Base-by-base conservation (phyloP, 2,888 invertebrate species). In the Laspeyria flexula region DNA sequence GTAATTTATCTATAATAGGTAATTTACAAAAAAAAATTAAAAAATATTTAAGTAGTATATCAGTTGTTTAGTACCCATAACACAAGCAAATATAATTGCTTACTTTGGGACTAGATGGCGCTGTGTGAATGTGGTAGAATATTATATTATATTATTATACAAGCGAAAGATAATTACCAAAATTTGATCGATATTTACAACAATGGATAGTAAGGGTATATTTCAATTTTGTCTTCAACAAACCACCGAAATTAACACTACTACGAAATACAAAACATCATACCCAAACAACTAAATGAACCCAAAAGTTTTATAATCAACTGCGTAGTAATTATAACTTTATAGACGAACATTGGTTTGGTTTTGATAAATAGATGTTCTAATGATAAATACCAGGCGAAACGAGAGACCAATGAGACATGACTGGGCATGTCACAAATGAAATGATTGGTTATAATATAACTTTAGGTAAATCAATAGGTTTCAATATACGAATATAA, bases 281-380 rank as follows among this genome's bases (percentile, higher is more conserved):
- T 31, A 38, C 15, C 16, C 18, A 35, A 56, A 37, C 35, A 39
- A 45, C 40, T 15, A 39, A 34, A 29, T 44, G 21, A 33, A 50
- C 54, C 59, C 55, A 53, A 68, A 65, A 65, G 48, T 59, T 65
- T 59, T 48, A 55, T 54, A 58, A 64, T 55, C 64, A 50, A 43
- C 39, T 44, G 18, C 43, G 40, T 43, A 43, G 67, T 62, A 62
- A 66, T 66, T 64, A 64, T 57, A 64, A 62, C 48, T 64, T 66
- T 62, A 51, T 34, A 45, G 42, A 23, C 35, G 16, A 16, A 15
- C 18, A 41, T 45, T 13, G 15, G 35, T 42, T 42, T 47, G 4
- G 13, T 29, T 18, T 3, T 54, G 52, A 64, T 64, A 48, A 59
- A 65, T 67, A 64, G 50, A 59, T 46, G 55, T 12, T 46, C 37